Percentiles rank a stretch among this genome's conserved stretches.
phyloP scores from a whole-genome alignment of 1,140 invertebrate species.

The Hydropsyche tenuis region DNA sequence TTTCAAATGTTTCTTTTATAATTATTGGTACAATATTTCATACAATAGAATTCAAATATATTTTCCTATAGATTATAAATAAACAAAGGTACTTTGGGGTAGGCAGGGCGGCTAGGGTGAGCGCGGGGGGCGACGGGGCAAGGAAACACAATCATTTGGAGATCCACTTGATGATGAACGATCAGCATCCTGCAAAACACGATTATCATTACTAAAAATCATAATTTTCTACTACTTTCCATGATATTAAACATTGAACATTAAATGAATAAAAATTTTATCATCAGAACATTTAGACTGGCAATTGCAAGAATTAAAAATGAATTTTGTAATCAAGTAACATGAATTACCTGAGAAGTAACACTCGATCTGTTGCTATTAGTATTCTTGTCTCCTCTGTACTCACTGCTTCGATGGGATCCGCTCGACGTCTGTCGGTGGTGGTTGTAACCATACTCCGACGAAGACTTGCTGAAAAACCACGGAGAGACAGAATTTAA shows the following conservation, averaged over 20 bases:
- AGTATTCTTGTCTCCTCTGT: conserved; percentile 64
- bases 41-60: conserved; percentile 29
- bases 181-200: conserved; percentile 44
- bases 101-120: conserved; percentile 36
- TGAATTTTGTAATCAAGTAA: background rate
- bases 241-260: too few species aligned
- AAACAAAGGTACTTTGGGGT: conserved; percentile 35
- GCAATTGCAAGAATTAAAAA: background rate
- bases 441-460: conserved; percentile 56
- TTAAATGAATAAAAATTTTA: too few species aligned
- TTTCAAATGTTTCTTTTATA: conserved; percentile 24
- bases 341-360: conserved; percentile 58
- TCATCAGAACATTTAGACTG: background rate
- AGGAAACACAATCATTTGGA: conserved; percentile 39
- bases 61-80: conserved; percentile 29
- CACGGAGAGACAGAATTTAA: too few species aligned
- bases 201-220: too few species aligned
- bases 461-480: conserved; percentile 63
- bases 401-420: conserved; percentile 51
- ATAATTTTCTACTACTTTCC: too few species aligned
- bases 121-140: conserved; percentile 30
- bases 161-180: conserved; percentile 48
- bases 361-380: conserved; percentile 65
- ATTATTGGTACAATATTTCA: conserved; percentile 31
- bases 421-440: conserved; percentile 52